Percentiles rank a stretch among this genome's conserved stretches.
These are phyloP conservation scores for Lasioglossum lativentre DNA, from an alignment of 2,888 invertebrate species.

Conservation along the genomic window DNA sequence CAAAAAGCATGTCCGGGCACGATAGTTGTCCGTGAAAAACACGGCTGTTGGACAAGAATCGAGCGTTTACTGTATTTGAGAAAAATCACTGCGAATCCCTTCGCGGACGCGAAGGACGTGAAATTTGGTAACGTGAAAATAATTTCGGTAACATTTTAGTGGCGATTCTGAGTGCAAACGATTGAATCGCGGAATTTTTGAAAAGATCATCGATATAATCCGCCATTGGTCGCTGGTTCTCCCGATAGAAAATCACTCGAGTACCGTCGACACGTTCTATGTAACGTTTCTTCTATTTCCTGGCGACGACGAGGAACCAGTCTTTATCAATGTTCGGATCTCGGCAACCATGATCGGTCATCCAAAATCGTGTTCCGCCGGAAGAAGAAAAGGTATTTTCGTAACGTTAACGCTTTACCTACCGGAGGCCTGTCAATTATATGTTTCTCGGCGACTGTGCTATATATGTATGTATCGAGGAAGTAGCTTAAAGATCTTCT, in stretches of 20 bases:
- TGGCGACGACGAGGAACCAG: slow-evolving; percentile 20
- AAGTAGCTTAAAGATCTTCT: neutral
- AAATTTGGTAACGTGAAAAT: too few relatives aligned
- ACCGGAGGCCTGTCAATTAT: neutral
- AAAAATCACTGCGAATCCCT: too few relatives aligned
- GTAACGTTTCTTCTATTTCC: slow-evolving; percentile 30
- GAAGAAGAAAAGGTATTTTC: slow-evolving; percentile 82
- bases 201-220: neutral
- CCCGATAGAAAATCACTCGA: neutral
- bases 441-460: neutral
- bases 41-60: too few relatives aligned
- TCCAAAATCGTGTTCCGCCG: slow-evolving; percentile 75
- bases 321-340: neutral
- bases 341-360: slow-evolving; percentile 33
- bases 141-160: too few relatives aligned
- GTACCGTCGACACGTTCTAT: neutral
- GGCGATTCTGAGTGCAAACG: too few relatives aligned
- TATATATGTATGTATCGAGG: neutral
- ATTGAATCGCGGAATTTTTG: neutral
- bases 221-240: neutral
- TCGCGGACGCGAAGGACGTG: too few relatives aligned
- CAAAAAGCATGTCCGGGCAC: too few relatives aligned
- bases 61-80: too few relatives aligned
- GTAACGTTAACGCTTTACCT: slow-evolving; percentile 72
- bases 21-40: too few relatives aligned